Percentiles rank a stretch among this genome's conserved stretches.
Conservation (phyloP, 2,113 vertebrate species). For the Chrysemys picta region DNA sequence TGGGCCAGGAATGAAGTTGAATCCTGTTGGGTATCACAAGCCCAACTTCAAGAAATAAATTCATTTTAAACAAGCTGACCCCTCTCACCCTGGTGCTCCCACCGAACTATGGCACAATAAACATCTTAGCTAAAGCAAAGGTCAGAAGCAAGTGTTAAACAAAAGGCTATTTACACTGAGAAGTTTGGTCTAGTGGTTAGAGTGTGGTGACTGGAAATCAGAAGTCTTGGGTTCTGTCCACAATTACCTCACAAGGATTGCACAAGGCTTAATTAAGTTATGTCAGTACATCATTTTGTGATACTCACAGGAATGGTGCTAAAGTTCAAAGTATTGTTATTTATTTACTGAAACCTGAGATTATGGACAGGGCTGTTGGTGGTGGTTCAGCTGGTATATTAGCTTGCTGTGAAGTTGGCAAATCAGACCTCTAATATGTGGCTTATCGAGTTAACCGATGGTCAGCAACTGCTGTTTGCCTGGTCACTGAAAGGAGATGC, state of each 20-base stretch:
- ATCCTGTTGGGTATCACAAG: not conserved
- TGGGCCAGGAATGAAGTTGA: accelerated
- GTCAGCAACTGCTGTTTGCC: not conserved
- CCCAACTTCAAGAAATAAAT: accelerated
- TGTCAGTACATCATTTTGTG: not conserved
- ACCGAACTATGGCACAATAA: accelerated
- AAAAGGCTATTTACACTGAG: not conserved
- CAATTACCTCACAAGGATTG: accelerated
- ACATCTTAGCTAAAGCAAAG: not conserved
- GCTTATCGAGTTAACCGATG: not conserved
- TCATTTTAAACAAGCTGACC: not conserved
- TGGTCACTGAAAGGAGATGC: not conserved
- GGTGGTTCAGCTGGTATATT: not conserved
- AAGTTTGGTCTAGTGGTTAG: not conserved
- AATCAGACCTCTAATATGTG: not conserved
- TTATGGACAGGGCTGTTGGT: not conserved
- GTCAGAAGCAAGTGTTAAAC: not conserved
- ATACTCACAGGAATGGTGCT: not conserved
- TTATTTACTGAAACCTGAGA: not conserved
- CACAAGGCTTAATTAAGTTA: accelerated
- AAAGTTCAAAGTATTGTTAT: not conserved
- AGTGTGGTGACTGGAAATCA: not conserved
- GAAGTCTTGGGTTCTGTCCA: not conserved
- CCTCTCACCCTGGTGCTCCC: not conserved
- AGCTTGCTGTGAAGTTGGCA: not conserved